These are phyloP conservation scores for Trachemys scripta DNA, from an alignment of 2,113 vertebrate species.

Conservation along the genomic window DNA sequence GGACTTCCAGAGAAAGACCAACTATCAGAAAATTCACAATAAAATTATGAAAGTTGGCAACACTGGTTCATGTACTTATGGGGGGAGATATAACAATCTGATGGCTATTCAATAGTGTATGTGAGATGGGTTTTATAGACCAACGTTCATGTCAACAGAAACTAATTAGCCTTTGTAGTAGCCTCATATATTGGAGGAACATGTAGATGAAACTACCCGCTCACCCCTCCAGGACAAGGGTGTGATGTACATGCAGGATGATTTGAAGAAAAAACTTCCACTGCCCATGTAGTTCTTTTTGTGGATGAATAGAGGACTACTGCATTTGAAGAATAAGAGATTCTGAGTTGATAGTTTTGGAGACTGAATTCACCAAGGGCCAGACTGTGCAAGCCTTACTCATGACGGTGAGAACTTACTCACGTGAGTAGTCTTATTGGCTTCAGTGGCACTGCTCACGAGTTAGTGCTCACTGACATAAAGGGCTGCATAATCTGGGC, in stretches of 20 bases:
- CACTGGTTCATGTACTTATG: not conserved
- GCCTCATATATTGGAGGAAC: not conserved
- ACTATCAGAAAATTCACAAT: too few species aligned
- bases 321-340: not conserved
- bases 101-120: not conserved
- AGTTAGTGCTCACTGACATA: not conserved
- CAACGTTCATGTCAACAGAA: not conserved
- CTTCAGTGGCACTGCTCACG: not conserved
- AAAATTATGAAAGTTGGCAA: not conserved
- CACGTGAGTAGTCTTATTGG: not conserved
- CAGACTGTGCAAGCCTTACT: not conserved
- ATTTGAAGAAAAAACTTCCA: not conserved
- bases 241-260: not conserved
- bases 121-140: not conserved
- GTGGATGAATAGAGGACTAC: not conserved
- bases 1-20: too few species aligned
- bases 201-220: not conserved
- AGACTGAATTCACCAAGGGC: not conserved
- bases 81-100: not conserved
- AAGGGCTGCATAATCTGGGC: not conserved
- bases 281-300: not conserved
- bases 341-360: not conserved
- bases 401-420: not conserved
- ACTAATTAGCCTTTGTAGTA: not conserved
- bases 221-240: not conserved